Evolutionary conservation across 2,888 invertebrate species (phyloP).

Genomic region (Fabriciana adippe): DNA sequence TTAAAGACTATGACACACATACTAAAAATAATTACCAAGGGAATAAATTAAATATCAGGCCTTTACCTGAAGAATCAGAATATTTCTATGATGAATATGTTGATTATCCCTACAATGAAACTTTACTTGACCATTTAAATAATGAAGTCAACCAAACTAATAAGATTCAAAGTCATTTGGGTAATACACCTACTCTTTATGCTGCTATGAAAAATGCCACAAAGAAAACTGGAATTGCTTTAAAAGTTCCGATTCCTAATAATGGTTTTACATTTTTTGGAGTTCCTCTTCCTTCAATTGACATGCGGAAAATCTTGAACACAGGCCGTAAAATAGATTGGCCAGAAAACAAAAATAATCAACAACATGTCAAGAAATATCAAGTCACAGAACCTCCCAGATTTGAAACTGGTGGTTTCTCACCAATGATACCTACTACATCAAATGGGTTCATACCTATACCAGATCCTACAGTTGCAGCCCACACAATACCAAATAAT

Average conservation of each 20-base stretch:
- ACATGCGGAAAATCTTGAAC: slow-evolving; percentile 85
- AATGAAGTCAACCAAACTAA: slow-evolving; percentile 58
- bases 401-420: slow-evolving; percentile 89
- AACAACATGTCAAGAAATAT: slow-evolving; percentile 63
- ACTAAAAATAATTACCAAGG: slow-evolving; percentile 69
- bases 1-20: slow-evolving; percentile 72
- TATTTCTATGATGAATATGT: slow-evolving; percentile 92
- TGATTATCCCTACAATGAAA: slow-evolving; percentile 88
- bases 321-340: slow-evolving; percentile 75
- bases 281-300: slow-evolving; percentile 88
- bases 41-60: slow-evolving; percentile 79
- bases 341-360: slow-evolving; percentile 60
- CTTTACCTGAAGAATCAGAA: slow-evolving; percentile 89
- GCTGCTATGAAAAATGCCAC: slow-evolving; percentile 62
- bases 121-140: slow-evolving; percentile 65
- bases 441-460: slow-evolving; percentile 88
- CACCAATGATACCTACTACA: slow-evolving; percentile 87
- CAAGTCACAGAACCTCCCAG: slow-evolving; percentile 79
- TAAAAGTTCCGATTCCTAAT: slow-evolving; percentile 79
- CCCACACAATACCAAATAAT: slow-evolving; percentile 49
- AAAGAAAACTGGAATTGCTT: slow-evolving; percentile 61
- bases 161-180: slow-evolving; percentile 66
- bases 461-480: slow-evolving; percentile 67
- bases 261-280: slow-evolving; percentile 92
- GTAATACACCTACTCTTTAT: slow-evolving; percentile 74